Evolutionary conservation across 1,140 invertebrate species (phyloP).

Genomic region (Lerema accius): DNA sequence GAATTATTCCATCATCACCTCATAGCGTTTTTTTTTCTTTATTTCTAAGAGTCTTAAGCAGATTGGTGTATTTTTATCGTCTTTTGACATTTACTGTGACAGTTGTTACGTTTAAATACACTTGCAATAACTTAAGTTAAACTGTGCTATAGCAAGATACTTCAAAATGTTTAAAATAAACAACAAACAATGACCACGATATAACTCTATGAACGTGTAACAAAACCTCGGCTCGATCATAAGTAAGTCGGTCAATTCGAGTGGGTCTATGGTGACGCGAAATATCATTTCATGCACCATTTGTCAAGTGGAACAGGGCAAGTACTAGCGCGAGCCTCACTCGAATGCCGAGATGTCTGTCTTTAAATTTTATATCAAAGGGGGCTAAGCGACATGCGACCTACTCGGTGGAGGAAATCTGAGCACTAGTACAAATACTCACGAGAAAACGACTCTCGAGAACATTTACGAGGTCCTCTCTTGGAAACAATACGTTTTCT

Average conservation of each 20-base stretch:
- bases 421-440: not conserved
- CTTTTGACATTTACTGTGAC: too few relatives aligned
- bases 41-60: too few relatives aligned
- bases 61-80: too few relatives aligned
- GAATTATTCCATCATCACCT: not conserved
- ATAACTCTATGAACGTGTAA: not conserved
- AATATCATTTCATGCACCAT: conserved; percentile 58
- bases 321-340: conserved; percentile 30
- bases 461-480: conserved; percentile 4
- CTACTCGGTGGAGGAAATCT: conserved; percentile 9
- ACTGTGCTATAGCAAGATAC: too few relatives aligned
- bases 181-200: too few relatives aligned
- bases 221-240: conserved; percentile 16
- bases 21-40: too few relatives aligned
- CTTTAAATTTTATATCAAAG: conserved; percentile 33
- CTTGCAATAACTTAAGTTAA: too few relatives aligned
- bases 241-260: conserved; percentile 18
- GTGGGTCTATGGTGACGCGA: conserved; percentile 57
- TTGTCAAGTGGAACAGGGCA: conserved; percentile 59
- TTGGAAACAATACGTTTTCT: not conserved
- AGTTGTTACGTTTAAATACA: too few relatives aligned
- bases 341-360: conserved; percentile 9
- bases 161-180: too few relatives aligned
- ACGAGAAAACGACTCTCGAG: conserved; percentile 9
- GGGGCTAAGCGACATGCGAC: conserved; percentile 20